phyloP scores from a whole-genome alignment of 2,888 invertebrate species.

The Zonitis immaculata region DNA sequence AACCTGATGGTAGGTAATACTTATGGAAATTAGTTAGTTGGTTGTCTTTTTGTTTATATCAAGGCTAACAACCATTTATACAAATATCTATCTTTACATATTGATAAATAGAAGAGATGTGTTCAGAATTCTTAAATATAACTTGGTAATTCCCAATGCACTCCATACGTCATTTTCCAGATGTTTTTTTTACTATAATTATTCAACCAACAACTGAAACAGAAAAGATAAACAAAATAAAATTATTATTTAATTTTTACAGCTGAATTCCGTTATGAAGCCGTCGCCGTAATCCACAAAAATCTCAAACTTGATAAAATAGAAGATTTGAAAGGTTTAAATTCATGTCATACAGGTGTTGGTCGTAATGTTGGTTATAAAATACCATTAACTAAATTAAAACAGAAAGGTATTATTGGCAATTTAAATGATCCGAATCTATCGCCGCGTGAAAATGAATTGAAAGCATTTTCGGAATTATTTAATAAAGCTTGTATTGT shows the following conservation, averaged over 20 bases:
- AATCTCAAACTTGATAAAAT: conserved; percentile 64
- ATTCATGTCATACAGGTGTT: conserved; percentile 83
- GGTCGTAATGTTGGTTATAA: conserved; percentile 88
- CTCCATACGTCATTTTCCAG: too few species aligned
- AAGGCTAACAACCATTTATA: conserved; percentile 3
- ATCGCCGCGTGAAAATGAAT: conserved; percentile 73
- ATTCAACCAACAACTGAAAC: not conserved
- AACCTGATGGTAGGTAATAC: conserved; percentile 72
- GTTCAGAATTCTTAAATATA: not conserved
- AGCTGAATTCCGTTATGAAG: conserved; percentile 77
- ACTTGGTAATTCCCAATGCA: too few species aligned
- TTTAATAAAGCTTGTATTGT: conserved; percentile 83
- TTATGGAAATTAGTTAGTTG: too few species aligned
- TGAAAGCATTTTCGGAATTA: conserved; percentile 72
- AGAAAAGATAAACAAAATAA: too few species aligned
- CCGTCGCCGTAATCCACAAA: conserved; percentile 75
- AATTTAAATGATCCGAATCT: conserved; percentile 64
- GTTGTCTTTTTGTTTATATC: too few species aligned
- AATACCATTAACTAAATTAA: conserved; percentile 72
- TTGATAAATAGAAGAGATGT: not conserved
- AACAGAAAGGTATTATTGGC: conserved; percentile 64
- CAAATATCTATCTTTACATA: not conserved
- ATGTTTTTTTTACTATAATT: too few species aligned
- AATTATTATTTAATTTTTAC: conserved; percentile 38
- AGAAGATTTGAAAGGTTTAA: conserved; percentile 67